phyloP scores from a whole-genome alignment of 2,888 invertebrate genomes.

The Dasysyrphus tricinctus region DNA sequence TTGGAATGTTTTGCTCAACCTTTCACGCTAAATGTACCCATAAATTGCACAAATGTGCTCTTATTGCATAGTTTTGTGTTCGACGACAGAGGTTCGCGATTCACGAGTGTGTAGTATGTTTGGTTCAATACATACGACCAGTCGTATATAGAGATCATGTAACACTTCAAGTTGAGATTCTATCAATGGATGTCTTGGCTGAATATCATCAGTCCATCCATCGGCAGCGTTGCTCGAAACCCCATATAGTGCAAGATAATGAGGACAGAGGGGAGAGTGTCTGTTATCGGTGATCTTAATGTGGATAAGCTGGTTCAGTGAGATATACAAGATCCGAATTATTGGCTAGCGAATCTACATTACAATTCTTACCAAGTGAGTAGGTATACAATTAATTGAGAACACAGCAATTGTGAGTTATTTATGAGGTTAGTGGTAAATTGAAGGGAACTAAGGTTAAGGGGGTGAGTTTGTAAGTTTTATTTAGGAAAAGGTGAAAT shows the following conservation, averaged over 20 bases:
- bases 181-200: conserved; percentile 27
- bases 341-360: conserved; percentile 21
- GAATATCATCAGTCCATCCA: conserved; percentile 34
- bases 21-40: conserved; percentile 74
- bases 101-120: neutral
- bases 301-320: conserved; percentile 67
- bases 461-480: neutral
- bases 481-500: neutral
- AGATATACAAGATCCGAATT: conserved; percentile 53
- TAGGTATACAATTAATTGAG: conserved; percentile 48
- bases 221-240: neutral
- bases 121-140: neutral
- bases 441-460: neutral
- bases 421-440: conserved; percentile 31
- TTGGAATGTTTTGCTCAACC: conserved; percentile 75
- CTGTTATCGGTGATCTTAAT: conserved; percentile 63
- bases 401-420: conserved; percentile 53
- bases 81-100: neutral
- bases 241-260: neutral
- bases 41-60: conserved; percentile 62
- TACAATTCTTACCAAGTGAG: conserved; percentile 35
- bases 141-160: conserved; percentile 2
- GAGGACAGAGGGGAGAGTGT: neutral
- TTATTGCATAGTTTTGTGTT: conserved; percentile 16
- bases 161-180: conserved; percentile 13